phyloP scores from a whole-genome alignment of 92 coral and sea anemone species.

The Epizoanthus rinbou region DNA sequence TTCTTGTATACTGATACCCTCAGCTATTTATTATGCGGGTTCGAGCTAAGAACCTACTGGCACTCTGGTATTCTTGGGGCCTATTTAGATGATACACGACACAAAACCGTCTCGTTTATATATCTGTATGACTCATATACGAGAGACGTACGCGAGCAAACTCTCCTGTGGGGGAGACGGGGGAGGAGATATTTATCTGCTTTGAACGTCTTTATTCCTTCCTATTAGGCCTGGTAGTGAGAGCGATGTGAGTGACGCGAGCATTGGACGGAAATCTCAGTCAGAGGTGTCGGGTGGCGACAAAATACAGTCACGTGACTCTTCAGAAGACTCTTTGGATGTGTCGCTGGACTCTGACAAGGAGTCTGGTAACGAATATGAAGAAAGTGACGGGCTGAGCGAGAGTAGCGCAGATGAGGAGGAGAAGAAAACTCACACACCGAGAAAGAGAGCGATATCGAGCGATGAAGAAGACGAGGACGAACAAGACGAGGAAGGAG shows the following conservation, averaged over 20 bases:
- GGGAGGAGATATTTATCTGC: not conserved
- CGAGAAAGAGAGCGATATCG: slow-evolving; percentile 38
- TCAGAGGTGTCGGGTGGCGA: slow-evolving; percentile 48
- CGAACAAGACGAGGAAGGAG: slow-evolving; percentile 20
- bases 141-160: too few species aligned
- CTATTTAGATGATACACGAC: too few species aligned
- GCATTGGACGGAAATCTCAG: slow-evolving; percentile 41
- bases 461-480: slow-evolving; percentile 42
- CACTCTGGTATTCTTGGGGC: too few species aligned
- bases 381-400: not conserved
- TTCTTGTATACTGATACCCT: too few species aligned
- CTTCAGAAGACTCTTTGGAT: slow-evolving; percentile 38
- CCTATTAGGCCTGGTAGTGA: slow-evolving; percentile 33
- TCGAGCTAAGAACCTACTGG: too few species aligned
- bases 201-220: not conserved
- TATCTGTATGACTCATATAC: too few species aligned
- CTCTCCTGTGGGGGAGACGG: not conserved
- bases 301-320: not conserved
- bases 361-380: slow-evolving; percentile 11
- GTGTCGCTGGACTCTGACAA: slow-evolving; percentile 1
- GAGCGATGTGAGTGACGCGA: slow-evolving; percentile 38
- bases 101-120: too few species aligned
- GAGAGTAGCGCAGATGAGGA: slow-evolving; percentile 25
- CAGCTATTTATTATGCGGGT: too few species aligned
- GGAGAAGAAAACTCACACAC: slow-evolving; percentile 25